Evolutionary conservation across 2,888 invertebrate genomes (phyloP).

Genomic region (Ramazzottius varieornatus): DNA sequence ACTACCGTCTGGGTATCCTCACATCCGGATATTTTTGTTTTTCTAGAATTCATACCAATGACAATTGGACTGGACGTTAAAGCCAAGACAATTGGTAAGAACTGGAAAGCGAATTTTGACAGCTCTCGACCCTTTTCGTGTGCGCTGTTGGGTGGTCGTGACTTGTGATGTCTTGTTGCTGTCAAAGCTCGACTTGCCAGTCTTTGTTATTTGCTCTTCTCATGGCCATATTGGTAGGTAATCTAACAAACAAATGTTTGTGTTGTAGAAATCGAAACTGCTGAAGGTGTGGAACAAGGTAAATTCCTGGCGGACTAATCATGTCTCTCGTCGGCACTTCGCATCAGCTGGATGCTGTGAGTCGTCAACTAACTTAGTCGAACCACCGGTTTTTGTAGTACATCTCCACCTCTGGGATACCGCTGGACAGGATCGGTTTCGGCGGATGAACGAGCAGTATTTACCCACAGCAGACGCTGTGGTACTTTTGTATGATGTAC

Average conservation of each 20-base stretch:
- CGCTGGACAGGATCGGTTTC: not conserved
- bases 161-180: not conserved
- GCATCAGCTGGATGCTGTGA: too few species aligned
- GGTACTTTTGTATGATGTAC: not conserved
- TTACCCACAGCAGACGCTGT: not conserved
- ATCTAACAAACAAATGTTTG: too few species aligned
- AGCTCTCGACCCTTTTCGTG: not conserved
- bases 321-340: too few species aligned
- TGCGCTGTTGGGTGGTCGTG: not conserved
- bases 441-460: not conserved
- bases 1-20: too few species aligned
- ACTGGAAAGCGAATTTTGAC: not conserved
- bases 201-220: too few species aligned
- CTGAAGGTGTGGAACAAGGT: not conserved
- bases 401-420: not conserved
- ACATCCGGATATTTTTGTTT: too few species aligned
- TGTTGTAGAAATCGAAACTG: not conserved
- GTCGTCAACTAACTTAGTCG: too few species aligned
- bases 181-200: too few species aligned
- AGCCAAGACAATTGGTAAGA: not conserved
- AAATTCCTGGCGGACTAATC: too few species aligned
- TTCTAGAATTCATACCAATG: not conserved
- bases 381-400: too few species aligned
- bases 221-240: too few species aligned
- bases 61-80: constrained; percentile 3